Conservation (phyloP, 1,140 invertebrate genomes). For the Diorhabda carinulata region DNA sequence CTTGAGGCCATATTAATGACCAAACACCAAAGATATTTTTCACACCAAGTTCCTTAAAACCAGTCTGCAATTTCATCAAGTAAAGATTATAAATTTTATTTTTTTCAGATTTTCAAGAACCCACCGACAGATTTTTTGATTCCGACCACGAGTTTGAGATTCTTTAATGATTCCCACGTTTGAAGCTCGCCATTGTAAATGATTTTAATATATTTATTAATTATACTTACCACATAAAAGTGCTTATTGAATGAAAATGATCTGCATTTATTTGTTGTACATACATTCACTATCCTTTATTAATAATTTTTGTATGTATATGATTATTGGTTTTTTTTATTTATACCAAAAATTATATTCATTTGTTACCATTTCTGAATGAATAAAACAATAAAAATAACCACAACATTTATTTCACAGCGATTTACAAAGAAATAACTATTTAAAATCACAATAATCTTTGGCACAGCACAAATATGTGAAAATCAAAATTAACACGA, state of each 20-base stretch:
- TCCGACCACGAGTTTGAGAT: conserved; percentile 28
- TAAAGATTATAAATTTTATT: not conserved
- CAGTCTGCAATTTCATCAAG: too few species aligned
- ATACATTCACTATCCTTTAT: not conserved
- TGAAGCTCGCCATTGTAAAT: not conserved
- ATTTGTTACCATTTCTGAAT: not conserved
- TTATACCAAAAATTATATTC: not conserved
- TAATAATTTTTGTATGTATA: conserved; percentile 3
- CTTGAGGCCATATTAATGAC: too few species aligned
- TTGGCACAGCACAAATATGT: too few species aligned
- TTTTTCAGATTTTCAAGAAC: conserved; percentile 12
- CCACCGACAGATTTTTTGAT: conserved; percentile 12
- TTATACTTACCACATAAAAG: not conserved
- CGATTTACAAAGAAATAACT: too few species aligned
- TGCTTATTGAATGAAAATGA: not conserved
- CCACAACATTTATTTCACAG: too few species aligned
- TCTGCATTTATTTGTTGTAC: conserved; percentile 1
- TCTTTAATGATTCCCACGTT: conserved; percentile 8
- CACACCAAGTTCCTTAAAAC: too few species aligned
- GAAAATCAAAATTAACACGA: too few species aligned
- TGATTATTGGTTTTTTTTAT: not conserved
- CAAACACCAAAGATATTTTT: too few species aligned
- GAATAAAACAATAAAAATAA: too few species aligned
- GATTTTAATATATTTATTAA: not conserved
- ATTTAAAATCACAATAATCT: too few species aligned